phyloP scores from a whole-genome alignment of 2,888 invertebrate genomes.

The Ptychoptera contaminata region DNA sequence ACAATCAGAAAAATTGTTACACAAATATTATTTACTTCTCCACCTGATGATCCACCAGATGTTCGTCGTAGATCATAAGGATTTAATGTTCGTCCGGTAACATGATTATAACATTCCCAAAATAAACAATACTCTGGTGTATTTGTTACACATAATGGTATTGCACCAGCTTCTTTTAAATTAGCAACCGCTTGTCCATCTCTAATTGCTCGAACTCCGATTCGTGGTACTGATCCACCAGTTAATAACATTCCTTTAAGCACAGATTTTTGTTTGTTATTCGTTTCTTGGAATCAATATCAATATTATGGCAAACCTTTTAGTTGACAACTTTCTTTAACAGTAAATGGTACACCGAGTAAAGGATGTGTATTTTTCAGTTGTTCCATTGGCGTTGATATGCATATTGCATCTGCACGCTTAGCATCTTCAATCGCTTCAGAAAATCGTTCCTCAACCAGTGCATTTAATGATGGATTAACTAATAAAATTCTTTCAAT shows the following conservation, averaged over 20 bases:
- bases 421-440: conserved; percentile 48
- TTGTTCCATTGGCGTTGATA: conserved; percentile 17
- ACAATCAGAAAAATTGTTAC: background rate
- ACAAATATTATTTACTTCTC: conserved; percentile 42
- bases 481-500: conserved; percentile 48
- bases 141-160: conserved; percentile 68
- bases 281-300: too few species aligned
- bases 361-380: conserved; percentile 43
- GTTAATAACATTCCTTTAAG: conserved; percentile 46
- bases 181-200: conserved; percentile 53
- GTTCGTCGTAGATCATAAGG: conserved; percentile 62
- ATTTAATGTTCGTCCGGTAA: conserved; percentile 66
- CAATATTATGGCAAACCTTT: conserved; percentile 40
- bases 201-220: conserved; percentile 33
- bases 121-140: conserved; percentile 80
- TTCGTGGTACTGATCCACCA: conserved; percentile 43
- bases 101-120: conserved; percentile 67
- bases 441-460: conserved; percentile 47
- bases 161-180: conserved; percentile 55
- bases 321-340: conserved; percentile 64
- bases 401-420: conserved; percentile 34
- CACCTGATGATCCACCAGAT: conserved; percentile 80
- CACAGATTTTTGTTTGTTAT: too few species aligned
- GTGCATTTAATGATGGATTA: conserved; percentile 50
- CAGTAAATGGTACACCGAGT: conserved; percentile 66